These are phyloP conservation scores for Drosophila tripunctata DNA, from an alignment of 2,888 invertebrate species.

Conservation along the genomic window DNA sequence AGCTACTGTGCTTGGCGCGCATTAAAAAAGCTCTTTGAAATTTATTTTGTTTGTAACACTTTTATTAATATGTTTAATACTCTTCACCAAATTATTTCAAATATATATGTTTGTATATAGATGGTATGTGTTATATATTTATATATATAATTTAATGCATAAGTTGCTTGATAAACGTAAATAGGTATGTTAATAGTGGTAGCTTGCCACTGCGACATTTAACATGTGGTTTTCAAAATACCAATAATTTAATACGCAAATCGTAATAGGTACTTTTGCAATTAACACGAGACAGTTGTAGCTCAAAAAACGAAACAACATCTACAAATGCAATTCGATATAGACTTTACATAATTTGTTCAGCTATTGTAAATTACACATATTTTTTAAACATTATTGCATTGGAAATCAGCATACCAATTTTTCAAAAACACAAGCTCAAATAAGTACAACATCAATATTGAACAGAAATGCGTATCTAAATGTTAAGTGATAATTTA, in stretches of 20 bases:
- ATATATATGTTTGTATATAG: conserved; percentile 50
- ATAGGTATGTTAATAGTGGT: conserved; percentile 30
- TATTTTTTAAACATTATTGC: neutral
- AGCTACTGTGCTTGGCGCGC: neutral
- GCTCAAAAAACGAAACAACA: conserved; percentile 68
- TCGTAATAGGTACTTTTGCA: conserved; percentile 67
- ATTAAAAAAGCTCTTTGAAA: conserved; percentile 17
- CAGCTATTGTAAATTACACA: conserved; percentile 7
- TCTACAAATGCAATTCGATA: conserved; percentile 72
- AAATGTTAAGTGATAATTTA: conserved; percentile 41
- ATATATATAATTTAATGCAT: conserved; percentile 37
- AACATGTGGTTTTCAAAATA: conserved; percentile 48
- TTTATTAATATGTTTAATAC: conserved; percentile 67
- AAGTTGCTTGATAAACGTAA: conserved; percentile 30
- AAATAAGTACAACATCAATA: conserved; percentile 49
- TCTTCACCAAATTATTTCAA: conserved; percentile 67
- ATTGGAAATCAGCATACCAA: conserved; percentile 72
- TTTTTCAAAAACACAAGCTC: conserved; percentile 48
- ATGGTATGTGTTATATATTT: conserved; percentile 47
- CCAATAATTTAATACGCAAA: conserved; percentile 43
- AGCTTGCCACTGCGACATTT: conserved; percentile 51
- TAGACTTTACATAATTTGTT: conserved; percentile 49
- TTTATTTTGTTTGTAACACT: conserved; percentile 51
- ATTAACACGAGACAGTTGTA: conserved; percentile 62
- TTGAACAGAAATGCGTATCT: conserved; percentile 56